A percentile compares a stretch with the other conserved stretches of the same genome.
These are phyloP conservation scores for Temnothorax unifasciatus DNA, from an alignment of 2,888 invertebrate genomes.

Conservation along the genomic window DNA sequence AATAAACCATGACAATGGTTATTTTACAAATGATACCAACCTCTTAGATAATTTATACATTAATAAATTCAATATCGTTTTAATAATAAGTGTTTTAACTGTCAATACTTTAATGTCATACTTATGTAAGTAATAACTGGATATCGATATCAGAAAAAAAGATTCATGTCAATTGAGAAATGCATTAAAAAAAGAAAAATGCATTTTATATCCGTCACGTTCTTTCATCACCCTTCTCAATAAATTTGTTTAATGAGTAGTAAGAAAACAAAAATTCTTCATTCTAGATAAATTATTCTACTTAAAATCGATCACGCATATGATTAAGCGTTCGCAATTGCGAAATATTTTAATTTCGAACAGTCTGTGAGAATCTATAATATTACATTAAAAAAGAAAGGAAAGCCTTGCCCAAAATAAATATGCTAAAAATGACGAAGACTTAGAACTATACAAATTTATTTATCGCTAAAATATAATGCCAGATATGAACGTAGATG, in stretches of 20 bases:
- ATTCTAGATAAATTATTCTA: conserved; percentile 39
- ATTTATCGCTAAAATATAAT: conserved; percentile 52
- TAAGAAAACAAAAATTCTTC: conserved; percentile 43
- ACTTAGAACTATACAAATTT: conserved; percentile 54
- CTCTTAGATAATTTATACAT: conserved; percentile 1
- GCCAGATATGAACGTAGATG: conserved; percentile 62
- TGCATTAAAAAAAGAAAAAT: conserved; percentile 64
- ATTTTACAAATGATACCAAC: background rate
- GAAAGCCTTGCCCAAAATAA: conserved; percentile 63
- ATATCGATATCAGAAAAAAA: conserved; percentile 60
- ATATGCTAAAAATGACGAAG: conserved; percentile 64
- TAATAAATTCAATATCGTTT: background rate
- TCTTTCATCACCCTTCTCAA: background rate
- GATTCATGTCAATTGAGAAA: conserved; percentile 56
- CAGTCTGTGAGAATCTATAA: conserved; percentile 37
- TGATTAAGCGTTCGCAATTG: background rate
- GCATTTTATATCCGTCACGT: conserved; percentile 54
- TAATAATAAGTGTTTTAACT: background rate
- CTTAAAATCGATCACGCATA: conserved; percentile 18
- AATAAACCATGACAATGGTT: background rate
- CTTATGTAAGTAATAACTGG: conserved; percentile 11
- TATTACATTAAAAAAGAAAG: conserved; percentile 42
- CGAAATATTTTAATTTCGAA: conserved; percentile 27
- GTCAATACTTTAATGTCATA: background rate
- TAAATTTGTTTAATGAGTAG: conserved; percentile 17